Evolutionary conservation across 1,140 invertebrate species (phyloP), one percentile per base, ranked within the genome.

Genomic region (Lepidostoma basale): DNA sequence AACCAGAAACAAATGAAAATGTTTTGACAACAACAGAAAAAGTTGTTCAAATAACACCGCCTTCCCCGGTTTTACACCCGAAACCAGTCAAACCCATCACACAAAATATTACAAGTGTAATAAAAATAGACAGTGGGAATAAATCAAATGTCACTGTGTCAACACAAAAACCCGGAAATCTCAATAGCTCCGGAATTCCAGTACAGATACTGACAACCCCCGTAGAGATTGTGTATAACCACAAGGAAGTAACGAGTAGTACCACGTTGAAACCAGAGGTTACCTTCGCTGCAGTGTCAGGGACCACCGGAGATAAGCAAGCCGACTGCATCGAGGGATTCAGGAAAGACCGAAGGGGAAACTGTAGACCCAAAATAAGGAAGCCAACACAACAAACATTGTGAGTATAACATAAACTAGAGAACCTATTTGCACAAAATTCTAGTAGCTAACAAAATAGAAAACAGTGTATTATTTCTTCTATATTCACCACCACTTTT

Each of bases 321-420:
- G 68, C 73, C 25, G 76, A 74, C 45, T 83, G 81, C 67, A 80
- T 75, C 68, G 79, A 79, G 67, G 81, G 81, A 12, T 82, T 79
- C 72, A 71, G 77, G 30, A 66, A 78, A 52, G 81, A 82, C 69
- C 62, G 75, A 44, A 77, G 79, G 72, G 80, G 80, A 56, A 76
- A 78, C 33, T 83, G 81, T 62, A 78, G 81, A 71, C 69, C 78
- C 14, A 79, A 78, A 74, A 60, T 77, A 18, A 77, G 78, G 70
- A 75, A 73, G 62, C 74, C 76, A 20, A 76, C 75, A 59, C 66
- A 68, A 49, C 72, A 68, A 79, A 82, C 60, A 18, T 40, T 72
- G 70, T 72, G 58, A 72, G 70, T 62, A 45, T 22, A 23, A 14
- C 3, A 47, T 20, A 9, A 9, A 22, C 10, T 47, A 22, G 20